Percentiles rank a stretch among this genome's conserved stretches.
phyloP scores from a whole-genome alignment of 2,888 invertebrate species.

The Carterocephalus palaemon region DNA sequence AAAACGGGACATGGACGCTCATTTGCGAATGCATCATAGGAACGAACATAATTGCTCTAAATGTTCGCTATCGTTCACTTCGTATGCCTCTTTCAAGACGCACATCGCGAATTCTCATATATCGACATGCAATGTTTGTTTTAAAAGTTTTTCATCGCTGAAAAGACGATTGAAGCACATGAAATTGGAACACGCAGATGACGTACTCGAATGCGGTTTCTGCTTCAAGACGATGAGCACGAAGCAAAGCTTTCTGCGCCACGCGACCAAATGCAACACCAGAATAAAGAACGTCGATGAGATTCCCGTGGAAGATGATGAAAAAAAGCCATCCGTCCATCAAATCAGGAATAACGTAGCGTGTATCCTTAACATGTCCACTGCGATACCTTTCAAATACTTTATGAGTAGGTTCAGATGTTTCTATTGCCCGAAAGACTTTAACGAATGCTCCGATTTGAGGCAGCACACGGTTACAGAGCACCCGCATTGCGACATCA shows the following conservation, averaged over 20 bases:
- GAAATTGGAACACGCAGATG: slow-evolving; percentile 48
- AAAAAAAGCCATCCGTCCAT: slow-evolving; percentile 43
- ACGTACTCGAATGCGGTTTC: slow-evolving; percentile 49
- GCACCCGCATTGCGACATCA: slow-evolving; percentile 57
- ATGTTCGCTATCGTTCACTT: slow-evolving; percentile 44
- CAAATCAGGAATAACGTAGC: slow-evolving; percentile 52
- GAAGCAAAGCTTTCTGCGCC: slow-evolving; percentile 52
- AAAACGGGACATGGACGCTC: slow-evolving; percentile 50
- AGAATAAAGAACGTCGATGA: slow-evolving; percentile 14
- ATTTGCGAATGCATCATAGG: slow-evolving; percentile 48
- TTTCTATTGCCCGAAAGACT: slow-evolving; percentile 64
- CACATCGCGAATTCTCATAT: slow-evolving; percentile 52
- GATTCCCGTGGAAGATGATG: slow-evolving; percentile 34
- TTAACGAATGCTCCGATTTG: slow-evolving; percentile 50
- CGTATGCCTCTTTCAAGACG: slow-evolving; percentile 41
- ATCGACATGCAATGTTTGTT: slow-evolving; percentile 59
- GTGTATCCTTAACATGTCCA: slow-evolving; percentile 58
- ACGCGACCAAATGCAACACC: slow-evolving; percentile 39
- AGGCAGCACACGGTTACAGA: slow-evolving; percentile 51
- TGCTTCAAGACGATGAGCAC: slow-evolving; percentile 51
- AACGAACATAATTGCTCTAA: slow-evolving; percentile 46
- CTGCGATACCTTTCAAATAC: slow-evolving; percentile 61
- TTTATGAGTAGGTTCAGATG: slow-evolving; percentile 59
- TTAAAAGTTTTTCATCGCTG: slow-evolving; percentile 48
- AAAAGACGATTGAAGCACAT: slow-evolving; percentile 52